Conservation (phyloP, 2,113 vertebrate species). For the Gambusia affinis region DNA sequence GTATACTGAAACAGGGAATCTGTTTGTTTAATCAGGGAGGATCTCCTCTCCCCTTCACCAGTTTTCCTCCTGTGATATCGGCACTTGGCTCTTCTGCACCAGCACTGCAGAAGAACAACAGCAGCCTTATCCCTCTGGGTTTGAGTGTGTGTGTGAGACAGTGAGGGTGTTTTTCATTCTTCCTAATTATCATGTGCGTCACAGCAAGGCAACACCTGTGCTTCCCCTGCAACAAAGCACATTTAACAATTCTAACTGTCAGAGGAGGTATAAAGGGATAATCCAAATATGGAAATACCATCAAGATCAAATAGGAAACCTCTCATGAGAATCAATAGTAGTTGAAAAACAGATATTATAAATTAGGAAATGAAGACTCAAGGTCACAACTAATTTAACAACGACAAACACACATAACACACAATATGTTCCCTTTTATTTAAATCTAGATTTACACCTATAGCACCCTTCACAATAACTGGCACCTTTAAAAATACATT, state of each 20-base stretch:
- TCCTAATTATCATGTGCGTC: conserved; percentile 65
- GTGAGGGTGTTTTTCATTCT: conserved; percentile 23
- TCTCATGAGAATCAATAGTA: neutral
- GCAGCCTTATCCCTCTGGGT: conserved; percentile 44
- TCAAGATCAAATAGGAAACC: neutral
- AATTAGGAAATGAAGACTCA: neutral
- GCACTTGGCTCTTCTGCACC: conserved; percentile 27
- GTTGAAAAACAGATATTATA: neutral
- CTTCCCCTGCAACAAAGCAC: conserved; percentile 40
- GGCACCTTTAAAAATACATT: neutral
- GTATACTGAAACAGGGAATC: conserved; percentile 8
- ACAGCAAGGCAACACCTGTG: conserved; percentile 24
- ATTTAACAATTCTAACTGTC: conserved; percentile 31
- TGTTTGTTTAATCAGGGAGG: conserved; percentile 8
- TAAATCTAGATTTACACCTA: neutral
- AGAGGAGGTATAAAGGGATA: conserved; percentile 7
- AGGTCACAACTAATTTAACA: neutral
- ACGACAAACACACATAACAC: neutral
- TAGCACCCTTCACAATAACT: neutral
- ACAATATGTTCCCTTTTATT: neutral
- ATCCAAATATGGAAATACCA: conserved; percentile 13
- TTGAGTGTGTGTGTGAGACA: conserved; percentile 4
- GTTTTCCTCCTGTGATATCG: conserved; percentile 5
- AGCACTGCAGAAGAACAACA: conserved; percentile 44
- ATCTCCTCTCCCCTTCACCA: neutral